Evolutionary conservation across 1,140 invertebrate species (phyloP), one percentile per base, ranked within the genome.

Genomic region (Gryon sp.): DNA sequence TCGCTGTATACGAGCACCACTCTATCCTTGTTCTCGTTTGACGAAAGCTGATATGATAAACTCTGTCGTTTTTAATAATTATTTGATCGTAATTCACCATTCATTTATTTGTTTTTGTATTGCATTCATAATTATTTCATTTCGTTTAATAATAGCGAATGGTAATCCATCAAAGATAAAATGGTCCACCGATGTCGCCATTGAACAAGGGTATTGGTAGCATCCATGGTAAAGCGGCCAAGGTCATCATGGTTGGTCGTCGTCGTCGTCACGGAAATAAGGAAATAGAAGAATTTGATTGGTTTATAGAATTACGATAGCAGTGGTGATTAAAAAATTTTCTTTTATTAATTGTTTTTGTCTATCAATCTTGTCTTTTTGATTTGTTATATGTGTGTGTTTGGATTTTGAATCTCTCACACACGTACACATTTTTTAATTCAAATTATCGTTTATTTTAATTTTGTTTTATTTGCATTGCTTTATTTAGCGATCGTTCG

Each of bases 1-100:
- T 91, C 90, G 79, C 87, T 88, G 80, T 90, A 91, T 79, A 91
- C 88, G 83, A 90, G 89, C 86, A 90, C 90, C 86, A 90, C 89
- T 84, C 89, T 89, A 86, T 90, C 90, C 87, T 87, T 89, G 84
- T 83, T 88, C 82, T 87, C 84, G 81, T 85, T 85, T 57, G 86
- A 86, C 14, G 86, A 86, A 72, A 89, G 85, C 76, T 87, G 87
- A 84, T 88, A 87, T 77, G 86, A 88, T 80, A 88, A 80, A 81
- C 87, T 88, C 88, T 88, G 81, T 75, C 7, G 55, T 70, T 36
- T n/a, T 34, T 34, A 11, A 20, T 41, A 30, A 30, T 57, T 55
- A 46, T 73, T 40, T 45, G 38, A 43, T 11, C 16, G 16, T 12
- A 26, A 45, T 46, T 68, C 32, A 40, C 30, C 63, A 9, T 50